phyloP scores from a whole-genome alignment of 2,888 invertebrate species.

The Ichneumoninae sp. region DNA sequence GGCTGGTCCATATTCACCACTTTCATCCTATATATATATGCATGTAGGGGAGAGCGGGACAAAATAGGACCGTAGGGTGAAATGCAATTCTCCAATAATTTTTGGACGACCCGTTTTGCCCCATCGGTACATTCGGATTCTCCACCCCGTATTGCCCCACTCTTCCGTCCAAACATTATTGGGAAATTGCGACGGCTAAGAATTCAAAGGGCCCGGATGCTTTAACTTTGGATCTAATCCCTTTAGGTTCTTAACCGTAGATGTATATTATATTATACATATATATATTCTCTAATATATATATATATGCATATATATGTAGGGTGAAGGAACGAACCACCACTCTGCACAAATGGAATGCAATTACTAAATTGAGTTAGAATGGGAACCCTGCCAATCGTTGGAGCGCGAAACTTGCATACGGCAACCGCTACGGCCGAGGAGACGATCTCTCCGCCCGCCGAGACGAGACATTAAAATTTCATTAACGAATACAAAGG shows the following conservation, averaged over 20 bases:
- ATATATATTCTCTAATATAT: not conserved
- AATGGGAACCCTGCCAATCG: slow-evolving; percentile 71
- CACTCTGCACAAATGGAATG: slow-evolving; percentile 63
- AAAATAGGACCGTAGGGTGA: no score
- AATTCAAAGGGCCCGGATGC: not conserved
- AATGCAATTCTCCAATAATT: no score
- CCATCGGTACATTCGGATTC: no score
- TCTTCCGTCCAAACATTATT: no score
- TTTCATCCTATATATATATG: no score
- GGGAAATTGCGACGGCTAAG: not conserved
- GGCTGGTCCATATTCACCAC: no score
- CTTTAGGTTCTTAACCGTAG: not conserved
- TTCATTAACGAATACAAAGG: slow-evolving; percentile 26
- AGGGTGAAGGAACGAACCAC: slow-evolving; percentile 46
- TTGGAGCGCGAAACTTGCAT: slow-evolving; percentile 60
- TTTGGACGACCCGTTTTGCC: no score
- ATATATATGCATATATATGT: not conserved
- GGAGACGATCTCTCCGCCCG: slow-evolving; percentile 56
- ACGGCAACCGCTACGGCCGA: slow-evolving; percentile 32
- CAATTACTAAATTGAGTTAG: slow-evolving; percentile 71
- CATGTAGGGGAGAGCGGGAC: not conserved
- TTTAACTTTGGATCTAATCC: not conserved
- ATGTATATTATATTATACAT: not conserved
- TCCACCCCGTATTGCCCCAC: no score
- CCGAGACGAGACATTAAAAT: slow-evolving; percentile 24